A percentile compares a stretch with the other conserved stretches of the same genome.
phyloP scores from a whole-genome alignment of 2,888 invertebrate species.

The Amiota mariae region DNA sequence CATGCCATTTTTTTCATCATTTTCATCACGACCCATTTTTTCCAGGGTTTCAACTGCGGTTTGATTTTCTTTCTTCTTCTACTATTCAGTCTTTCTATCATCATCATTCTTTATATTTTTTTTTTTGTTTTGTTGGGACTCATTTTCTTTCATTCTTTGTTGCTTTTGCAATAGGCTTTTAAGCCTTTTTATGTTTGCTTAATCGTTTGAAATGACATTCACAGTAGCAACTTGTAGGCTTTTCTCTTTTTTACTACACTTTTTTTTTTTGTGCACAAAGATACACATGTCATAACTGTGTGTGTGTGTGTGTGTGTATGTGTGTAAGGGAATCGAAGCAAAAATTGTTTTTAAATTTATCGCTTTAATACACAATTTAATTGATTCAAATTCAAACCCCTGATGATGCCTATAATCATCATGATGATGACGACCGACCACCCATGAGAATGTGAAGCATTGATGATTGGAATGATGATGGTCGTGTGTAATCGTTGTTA shows the following conservation, averaged over 20 bases:
- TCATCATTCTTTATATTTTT: background rate
- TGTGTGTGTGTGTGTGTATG: background rate
- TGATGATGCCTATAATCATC: too few relatives aligned
- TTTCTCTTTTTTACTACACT: background rate
- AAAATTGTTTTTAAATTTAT: constrained; percentile 17
- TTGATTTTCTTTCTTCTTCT: constrained; percentile 22
- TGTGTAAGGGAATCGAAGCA: background rate
- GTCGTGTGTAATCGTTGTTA: background rate
- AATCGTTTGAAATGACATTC: constrained; percentile 57
- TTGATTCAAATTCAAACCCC: constrained; percentile 3
- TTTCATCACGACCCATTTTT: too few relatives aligned
- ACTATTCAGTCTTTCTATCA: background rate
- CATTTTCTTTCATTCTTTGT: background rate
- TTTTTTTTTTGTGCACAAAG: too few relatives aligned
- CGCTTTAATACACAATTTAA: constrained; percentile 22
- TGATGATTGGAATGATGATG: too few relatives aligned
- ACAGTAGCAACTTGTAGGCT: constrained; percentile 46
- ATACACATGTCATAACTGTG: background rate
- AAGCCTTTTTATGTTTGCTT: constrained; percentile 55
- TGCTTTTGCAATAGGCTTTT: constrained; percentile 41
- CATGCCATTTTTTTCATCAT: too few relatives aligned
- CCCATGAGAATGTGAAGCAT: too few relatives aligned
- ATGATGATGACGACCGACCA: too few relatives aligned
- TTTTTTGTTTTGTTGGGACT: background rate
- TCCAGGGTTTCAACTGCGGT: background rate